A percentile compares a stretch with the other conserved stretches of the same genome.
These are phyloP conservation scores for Theretra japonica DNA, from an alignment of 2,888 invertebrate genomes.

Conservation along the genomic window DNA sequence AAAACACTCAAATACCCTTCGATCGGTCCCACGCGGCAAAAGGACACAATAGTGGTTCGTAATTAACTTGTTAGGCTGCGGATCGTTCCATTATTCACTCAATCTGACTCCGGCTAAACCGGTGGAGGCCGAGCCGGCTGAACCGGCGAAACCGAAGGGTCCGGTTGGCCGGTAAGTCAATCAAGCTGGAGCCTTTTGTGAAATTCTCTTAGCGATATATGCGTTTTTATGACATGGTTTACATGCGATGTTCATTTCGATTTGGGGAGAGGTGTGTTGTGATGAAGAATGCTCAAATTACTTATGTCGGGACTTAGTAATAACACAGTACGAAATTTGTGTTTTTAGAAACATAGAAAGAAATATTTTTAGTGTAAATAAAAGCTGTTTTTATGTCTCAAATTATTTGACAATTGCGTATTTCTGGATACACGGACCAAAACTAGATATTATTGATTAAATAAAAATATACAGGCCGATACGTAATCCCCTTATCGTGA, in stretches of 20 bases:
- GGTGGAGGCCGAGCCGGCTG: neutral
- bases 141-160: neutral
- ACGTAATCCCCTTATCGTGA: no score
- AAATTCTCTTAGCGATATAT: neutral
- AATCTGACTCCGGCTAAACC: neutral
- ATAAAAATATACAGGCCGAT: no score
- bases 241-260: neutral
- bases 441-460: no score
- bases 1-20: slow-evolving; percentile 1
- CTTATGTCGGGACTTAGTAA: neutral
- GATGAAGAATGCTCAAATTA: neutral
- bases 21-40: neutral
- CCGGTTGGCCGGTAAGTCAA: slow-evolving; percentile 6
- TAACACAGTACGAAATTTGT: no score
- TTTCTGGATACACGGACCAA: no score
- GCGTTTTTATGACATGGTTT: neutral
- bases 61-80: slow-evolving; percentile 11
- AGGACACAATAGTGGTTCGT: neutral
- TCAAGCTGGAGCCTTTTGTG: neutral
- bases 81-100: neutral
- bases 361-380: no score
- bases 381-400: no score
- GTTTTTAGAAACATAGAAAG: no score
- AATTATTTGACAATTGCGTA: no score
- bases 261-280: neutral